These are phyloP conservation scores for Anser cygnoides DNA, from an alignment of 2,113 vertebrate genomes.

Conservation along the genomic window DNA sequence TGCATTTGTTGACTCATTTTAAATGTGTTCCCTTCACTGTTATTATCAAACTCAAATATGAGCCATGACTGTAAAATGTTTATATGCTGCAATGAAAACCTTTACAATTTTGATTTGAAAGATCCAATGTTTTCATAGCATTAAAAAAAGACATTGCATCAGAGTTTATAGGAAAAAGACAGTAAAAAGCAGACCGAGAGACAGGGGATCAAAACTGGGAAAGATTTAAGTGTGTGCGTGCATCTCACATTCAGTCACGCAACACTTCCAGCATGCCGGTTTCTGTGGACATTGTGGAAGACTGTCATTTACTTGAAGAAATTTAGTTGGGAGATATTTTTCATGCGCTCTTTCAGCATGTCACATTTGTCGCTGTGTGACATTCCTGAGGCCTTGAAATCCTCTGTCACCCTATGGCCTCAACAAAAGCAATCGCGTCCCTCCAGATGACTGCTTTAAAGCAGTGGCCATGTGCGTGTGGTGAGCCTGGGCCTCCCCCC, in stretches of 20 bases:
- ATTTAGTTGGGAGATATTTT: not conserved
- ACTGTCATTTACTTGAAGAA: not conserved
- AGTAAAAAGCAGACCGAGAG: not conserved
- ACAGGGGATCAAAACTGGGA: not conserved
- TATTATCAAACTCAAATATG: not conserved
- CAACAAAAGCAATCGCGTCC: accelerated
- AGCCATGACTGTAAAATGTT: not conserved
- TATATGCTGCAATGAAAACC: not conserved
- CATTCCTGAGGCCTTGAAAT: not conserved
- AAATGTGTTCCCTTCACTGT: not conserved
- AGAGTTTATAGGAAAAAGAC: not conserved
- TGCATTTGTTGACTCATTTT: not conserved
- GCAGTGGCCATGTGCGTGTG: accelerated
- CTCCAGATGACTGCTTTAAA: not conserved
- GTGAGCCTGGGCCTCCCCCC: accelerated
- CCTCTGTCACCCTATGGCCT: accelerated
- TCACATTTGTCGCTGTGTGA: not conserved
- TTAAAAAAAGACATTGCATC: not conserved
- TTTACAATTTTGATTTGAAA: not conserved
- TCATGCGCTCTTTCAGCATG: not conserved
- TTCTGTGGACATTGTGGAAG: not conserved
- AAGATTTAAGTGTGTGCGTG: accelerated
- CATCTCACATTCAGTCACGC: accelerated
- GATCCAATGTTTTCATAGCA: not conserved
- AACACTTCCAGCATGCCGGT: not conserved